Base-by-base conservation (phyloP, 2,113 vertebrate species). In the Phoxinus phoxinus region DNA sequence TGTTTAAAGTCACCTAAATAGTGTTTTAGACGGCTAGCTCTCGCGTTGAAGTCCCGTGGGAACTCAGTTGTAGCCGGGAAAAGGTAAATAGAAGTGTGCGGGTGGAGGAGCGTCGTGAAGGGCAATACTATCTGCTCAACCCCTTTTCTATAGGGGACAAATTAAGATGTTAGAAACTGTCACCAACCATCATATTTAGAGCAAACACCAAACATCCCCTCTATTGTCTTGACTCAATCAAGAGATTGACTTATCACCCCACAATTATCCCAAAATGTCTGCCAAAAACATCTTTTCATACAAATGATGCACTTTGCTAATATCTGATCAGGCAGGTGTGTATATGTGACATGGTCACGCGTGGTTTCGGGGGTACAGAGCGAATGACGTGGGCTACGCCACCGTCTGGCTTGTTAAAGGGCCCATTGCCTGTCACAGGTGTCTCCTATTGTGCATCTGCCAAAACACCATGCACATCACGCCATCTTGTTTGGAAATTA, bases 401-500 rank as follows among this genome's bases (percentile, higher is more conserved):
- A 83, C 48, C 44, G 19, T 32, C 76, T 12, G 53, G 51, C n/a
- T 13, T 63, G 71, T 83, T 86, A 92, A 93, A 91, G 71, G 63
- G 89, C 32, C 84, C 67, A 78, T 88, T 84, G 59, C 83, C 65
- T 76, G 65, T 80, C 51, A 88, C 92, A 82, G 59, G 91, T 94
- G 93, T 90, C 83, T 87, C 46, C 81, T 77, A 91, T 92, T 93
- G 88, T 93, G 78, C 88, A 67, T 44, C 82, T 84, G 84, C 84
- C 86, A 86, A 84, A 37, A 85, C 79, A 80, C 27, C 63, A 82
- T 23, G 72, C 76, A 90, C 15, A 85, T 67, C 35, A 58, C 2
- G 74, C 35, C 35, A 65, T 63, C 56, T 82, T 85, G 78, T 81
- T 61, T 84, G 79, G 21, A 86, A 88, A 88, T 88, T 88, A 84